Base-by-base conservation (phyloP, 2,113 vertebrate genomes). In the Tauraco erythrolophus region DNA sequence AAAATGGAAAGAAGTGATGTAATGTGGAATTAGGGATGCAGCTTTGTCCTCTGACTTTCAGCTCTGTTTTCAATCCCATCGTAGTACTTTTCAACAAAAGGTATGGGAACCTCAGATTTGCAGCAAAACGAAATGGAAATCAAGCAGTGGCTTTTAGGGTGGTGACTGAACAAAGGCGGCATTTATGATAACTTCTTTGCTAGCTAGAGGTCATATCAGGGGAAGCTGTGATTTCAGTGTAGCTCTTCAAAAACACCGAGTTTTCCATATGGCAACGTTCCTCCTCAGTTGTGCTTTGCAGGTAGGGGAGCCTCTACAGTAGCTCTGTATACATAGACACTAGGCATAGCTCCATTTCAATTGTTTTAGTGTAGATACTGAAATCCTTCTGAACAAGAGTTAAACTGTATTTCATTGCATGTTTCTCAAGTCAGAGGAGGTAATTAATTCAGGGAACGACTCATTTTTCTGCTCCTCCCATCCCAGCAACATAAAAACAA, bases 371-470 rank as follows among this genome's bases (percentile, higher is more conserved):
- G 25, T 3, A 76, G n/a, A 14, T 45, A 64, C 19, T 64, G 28
- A 80, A 50, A 82, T 45, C n/a, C 56, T 90, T 82, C 70, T 60
- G 56, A 91, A 60, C 60, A 95, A 96, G 89, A 89, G 68, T 94
- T 96, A 94, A 96, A 69, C 82, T 78, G 60, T 30, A 60, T 93
- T 72, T 91, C 71, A 48, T 33, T 83, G 58, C 58, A 50, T 56
- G n/a, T 66, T 92, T 35, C 41, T 91, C 48, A 53, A n/a, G 91
- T 76, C 43, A 53, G 82, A 84, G 76, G 28, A 76, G 84, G 46
- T 65, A 93, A 86, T 97, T 97, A 96, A 68, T 95, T 94, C 84
- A 82, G 60, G 86, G 70, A 93, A 50, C 14, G 5, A 96, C 81
- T 94, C 68, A 77, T 87, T 96, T 84, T 84, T 83, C 57, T 88